These are phyloP conservation scores for Marasmarcha lunaedactyla DNA, from an alignment of 2,888 invertebrate species.

Conservation along the genomic window DNA sequence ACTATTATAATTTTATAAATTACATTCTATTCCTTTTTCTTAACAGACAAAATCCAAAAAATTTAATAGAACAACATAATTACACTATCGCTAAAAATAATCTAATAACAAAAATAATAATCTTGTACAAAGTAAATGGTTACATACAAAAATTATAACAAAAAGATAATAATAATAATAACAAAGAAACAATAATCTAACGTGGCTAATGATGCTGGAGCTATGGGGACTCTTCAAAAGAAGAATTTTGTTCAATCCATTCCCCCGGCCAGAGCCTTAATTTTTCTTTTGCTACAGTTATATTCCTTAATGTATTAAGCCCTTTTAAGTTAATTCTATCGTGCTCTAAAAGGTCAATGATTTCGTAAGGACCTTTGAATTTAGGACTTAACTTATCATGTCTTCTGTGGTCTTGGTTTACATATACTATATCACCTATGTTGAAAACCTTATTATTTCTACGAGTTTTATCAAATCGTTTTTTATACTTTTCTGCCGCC, in stretches of 20 bases:
- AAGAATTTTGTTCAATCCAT: too few relatives aligned
- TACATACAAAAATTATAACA: too few relatives aligned
- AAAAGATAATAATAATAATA: too few relatives aligned
- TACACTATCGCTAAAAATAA: too few relatives aligned
- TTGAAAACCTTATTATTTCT: neutral
- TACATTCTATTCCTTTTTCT: too few relatives aligned
- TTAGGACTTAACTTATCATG: slow-evolving; percentile 8
- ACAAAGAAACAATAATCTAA: too few relatives aligned
- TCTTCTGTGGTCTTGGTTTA: slow-evolving; percentile 3
- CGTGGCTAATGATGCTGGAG: too few relatives aligned
- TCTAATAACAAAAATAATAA: too few relatives aligned
- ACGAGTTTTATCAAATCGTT: slow-evolving; percentile 1
- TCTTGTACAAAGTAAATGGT: neutral
- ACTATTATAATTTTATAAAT: too few relatives aligned
- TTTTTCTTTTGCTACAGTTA: slow-evolving; percentile 10
- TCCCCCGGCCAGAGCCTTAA: slow-evolving; percentile 10
- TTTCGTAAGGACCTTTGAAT: slow-evolving; percentile 12
- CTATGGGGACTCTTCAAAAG: too few relatives aligned
- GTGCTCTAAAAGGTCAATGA: slow-evolving; percentile 4
- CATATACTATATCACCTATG: slow-evolving; percentile 1
- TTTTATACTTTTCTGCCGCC: neutral
- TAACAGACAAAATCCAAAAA: too few relatives aligned
- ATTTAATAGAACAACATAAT: too few relatives aligned
- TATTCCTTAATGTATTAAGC: slow-evolving; percentile 6
- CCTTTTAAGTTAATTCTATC: slow-evolving; percentile 9